Evolutionary conservation across 1,140 invertebrate species (phyloP), one percentile per base, ranked within the genome.

Genomic region (Panagrolaimus sp.): DNA sequence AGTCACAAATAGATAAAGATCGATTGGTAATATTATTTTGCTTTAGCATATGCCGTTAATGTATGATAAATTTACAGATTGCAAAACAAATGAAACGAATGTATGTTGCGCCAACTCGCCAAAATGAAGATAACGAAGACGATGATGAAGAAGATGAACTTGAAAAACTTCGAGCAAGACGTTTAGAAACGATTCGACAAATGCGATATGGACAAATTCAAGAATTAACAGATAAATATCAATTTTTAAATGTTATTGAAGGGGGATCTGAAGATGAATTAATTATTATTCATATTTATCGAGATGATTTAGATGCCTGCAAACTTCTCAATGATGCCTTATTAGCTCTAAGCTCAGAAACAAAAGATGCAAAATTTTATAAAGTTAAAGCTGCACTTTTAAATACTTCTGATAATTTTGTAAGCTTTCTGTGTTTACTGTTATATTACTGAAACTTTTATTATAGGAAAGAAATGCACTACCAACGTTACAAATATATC

Each of bases 401-500:
- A 16, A 76, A 77, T 1, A 76, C 67, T 4, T 65, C 53, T 16
- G 47, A 57, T 8, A 31, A 44, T 7, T 76, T 76, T 70, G 74
- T 76, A 69, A 72, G 74, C 79, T 42, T 23, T 11, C 43, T 25
- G 16, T 16, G 16, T 45, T 16, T 42, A 14, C 9, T 53, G 23
- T 63, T 62, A 38, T 42, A 9, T 20, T 25, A 16, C 66, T 1
- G 16, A 11, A 25, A 5, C 4, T 9, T 38, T 78, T n/a, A n/a
- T n/a, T 81, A 43, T 73, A 87, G 86, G 89, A 91, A 80, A 85
- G 88, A 42, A 89, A 89, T 74, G 95, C 93, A 16, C 88, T 96
- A 1, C 95, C 95, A 43, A 93, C 94, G 14, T 83, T 98, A 51
- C 84, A 97, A 27, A 88, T 92, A 0, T 98, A 98, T 81, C 94